Conservation (phyloP, 2,888 invertebrate species). For the Chromoteleia sp. region DNA sequence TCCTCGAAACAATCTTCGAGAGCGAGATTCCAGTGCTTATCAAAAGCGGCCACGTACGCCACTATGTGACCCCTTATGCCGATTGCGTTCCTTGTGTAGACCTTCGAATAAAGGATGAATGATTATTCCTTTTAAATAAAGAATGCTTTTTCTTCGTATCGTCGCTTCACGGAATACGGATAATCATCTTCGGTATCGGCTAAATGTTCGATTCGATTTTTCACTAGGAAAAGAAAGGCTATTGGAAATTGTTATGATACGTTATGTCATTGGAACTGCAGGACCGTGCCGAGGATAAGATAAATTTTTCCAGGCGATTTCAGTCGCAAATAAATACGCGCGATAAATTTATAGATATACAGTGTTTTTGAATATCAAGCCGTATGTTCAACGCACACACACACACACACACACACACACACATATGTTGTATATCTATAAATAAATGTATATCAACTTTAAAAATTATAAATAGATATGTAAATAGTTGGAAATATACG, state of each 20-base stretch:
- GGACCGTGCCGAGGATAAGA: constrained; percentile 17
- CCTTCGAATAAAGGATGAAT: constrained; percentile 85
- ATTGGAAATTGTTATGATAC: constrained; percentile 42
- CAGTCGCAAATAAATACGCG: no score
- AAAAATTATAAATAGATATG: no score
- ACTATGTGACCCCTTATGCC: constrained; percentile 91
- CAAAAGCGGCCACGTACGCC: constrained; percentile 93
- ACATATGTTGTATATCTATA: no score
- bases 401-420: no score
- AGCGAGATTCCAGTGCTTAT: constrained; percentile 97
- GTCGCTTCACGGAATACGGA: constrained; percentile 59
- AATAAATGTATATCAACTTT: no score
- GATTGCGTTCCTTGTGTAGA: constrained; percentile 90
- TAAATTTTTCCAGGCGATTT: no score
- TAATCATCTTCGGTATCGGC: constrained; percentile 54
- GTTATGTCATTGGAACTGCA: constrained; percentile 48
- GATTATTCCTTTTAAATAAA: constrained; percentile 76
- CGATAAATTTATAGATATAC: no score
- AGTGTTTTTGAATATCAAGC: no score
- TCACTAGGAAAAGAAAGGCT: constrained; percentile 69
- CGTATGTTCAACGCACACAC: no score
- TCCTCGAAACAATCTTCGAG: constrained; percentile 93
- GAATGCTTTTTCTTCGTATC: constrained; percentile 72
- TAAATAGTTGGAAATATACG: no score
- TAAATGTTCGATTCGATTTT: constrained; percentile 50